Base-by-base conservation (phyloP, 23 tunicate genomes). In the Trididemnum nubilum region DNA sequence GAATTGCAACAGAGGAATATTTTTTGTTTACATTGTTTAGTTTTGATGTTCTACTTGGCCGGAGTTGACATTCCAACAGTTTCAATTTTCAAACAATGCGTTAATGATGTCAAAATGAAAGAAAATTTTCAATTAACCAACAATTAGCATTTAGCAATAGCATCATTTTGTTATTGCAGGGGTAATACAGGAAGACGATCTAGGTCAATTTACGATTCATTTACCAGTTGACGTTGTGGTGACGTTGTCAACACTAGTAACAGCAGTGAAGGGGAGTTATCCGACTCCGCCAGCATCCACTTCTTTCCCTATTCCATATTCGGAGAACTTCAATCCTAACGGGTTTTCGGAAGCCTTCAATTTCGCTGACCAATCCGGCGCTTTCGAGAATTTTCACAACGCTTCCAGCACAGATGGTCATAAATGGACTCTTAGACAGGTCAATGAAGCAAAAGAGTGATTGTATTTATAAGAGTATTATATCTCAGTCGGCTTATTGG, bases 331-430 rank as follows among this genome's bases (percentile, higher is more conserved):
- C 72, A 85, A 93, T 28, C 38, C 78, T 18, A 71, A 59, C 27
- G 51, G 33, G 12, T 88, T 87, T 39, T 84, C 85, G 21, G 98
- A 87, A 81, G 89, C 98, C 1, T 67, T 30, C 73, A 93, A 93
- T 78, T 93, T 87, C 70, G 98, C 98, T 69, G 98, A 93, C 58
- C 98, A 93, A 64, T 65, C 93, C 50, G 98, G 98, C 5, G 69
- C 81, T 22, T 93, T 86, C 81, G 98, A 93, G 67, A 37, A 33
- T 50, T 84, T 33, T 51, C 34, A 82, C 33, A 93, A 87, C 54
- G 66, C 50, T 2, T 30, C 84, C 5, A 79, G 89, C 37, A 36
- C 25, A 1, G 97, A 82, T 60, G 94, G 79, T 1, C 92, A 87
- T 65, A 29, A 52, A 59, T 65, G 79, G 81, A 93, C 98, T 1